Conservation (phyloP, 2,113 vertebrate genomes). For the Triplophysa rosa region DNA sequence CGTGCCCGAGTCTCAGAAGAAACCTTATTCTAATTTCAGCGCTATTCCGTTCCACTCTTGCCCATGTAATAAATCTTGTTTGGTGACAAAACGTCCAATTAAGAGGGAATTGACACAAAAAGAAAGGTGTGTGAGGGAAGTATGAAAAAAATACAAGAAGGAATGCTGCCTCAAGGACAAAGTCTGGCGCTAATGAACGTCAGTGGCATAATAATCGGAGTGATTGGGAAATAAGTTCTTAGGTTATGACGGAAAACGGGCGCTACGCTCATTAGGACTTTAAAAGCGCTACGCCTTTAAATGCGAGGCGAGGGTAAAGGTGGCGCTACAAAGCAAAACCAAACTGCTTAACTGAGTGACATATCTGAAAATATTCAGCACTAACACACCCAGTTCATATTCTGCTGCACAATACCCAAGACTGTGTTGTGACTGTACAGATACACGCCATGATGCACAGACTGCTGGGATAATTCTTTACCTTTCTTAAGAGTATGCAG, state of each 20-base stretch:
- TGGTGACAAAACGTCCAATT: constrained; percentile 71
- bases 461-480: no score
- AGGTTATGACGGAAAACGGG: constrained; percentile 39
- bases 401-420: background rate
- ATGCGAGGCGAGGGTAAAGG: background rate
- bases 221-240: constrained; percentile 54
- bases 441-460: background rate
- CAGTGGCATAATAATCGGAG: constrained; percentile 50
- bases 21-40: constrained; percentile 73
- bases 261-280: constrained; percentile 50
- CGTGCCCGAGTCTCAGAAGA: constrained; percentile 65
- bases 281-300: constrained; percentile 19
- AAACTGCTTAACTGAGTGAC: constrained; percentile 19
- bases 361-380: constrained; percentile 8
- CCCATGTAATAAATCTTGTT: constrained; percentile 71
- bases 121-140: constrained; percentile 55
- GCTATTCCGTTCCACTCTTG: constrained; percentile 60
- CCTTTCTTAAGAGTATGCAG: background rate
- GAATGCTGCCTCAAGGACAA: constrained; percentile 64
- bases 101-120: constrained; percentile 71
- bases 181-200: constrained; percentile 56
- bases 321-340: constrained; percentile 4
- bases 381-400: background rate
- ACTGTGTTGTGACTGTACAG: background rate
- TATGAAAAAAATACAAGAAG: constrained; percentile 48